Evolutionary conservation across 1,140 invertebrate species (phyloP), one percentile per base, ranked within the genome.

Genomic region (Saccostrea echinata): DNA sequence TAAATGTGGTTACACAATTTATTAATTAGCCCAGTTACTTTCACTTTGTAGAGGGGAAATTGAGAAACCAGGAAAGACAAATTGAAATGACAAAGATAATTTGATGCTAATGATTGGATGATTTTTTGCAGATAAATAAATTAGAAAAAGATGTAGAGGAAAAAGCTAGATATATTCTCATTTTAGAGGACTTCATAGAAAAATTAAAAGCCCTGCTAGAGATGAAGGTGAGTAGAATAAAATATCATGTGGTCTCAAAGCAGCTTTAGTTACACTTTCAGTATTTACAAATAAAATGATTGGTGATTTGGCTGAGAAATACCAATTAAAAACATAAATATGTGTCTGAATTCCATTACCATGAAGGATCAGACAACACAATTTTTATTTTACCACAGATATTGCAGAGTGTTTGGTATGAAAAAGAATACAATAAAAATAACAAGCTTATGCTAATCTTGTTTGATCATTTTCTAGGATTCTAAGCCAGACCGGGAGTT

Each of bases 61-160:
- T 21, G 16, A n/a, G 16, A 61, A 16, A 6, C n/a, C 0, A n/a
- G n/a, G 55, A 18, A 8, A 61, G 18, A 21, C 6, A 21, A 21
- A 61, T 18, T 21, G 18, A 61, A 21, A 61, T 16, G 3, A 21
- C 16, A 57, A 16, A 43, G 9, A 61, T 8, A 21, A n/a, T 61
- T 61, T 61, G 13, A 61, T 61, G 0, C 21, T 61, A 61, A 18
- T 21, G 55, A 35, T 84, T 83, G 27, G 13, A 43, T 61, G 80
- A 27, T 88, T 51, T 89, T 51, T 91, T 91, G 16, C 88, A 94
- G 93, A 94, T 94, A 30, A 93, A 93, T 84, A 91, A 90, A 76
- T 87, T 94, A 86, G 93, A 94, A 83, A 92, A 92, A 71, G 93
- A 94, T 71, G 82, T 94, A 84, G 93, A 93, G 88, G 91, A 92